Evolutionary conservation across 2,113 vertebrate genomes (phyloP).

Genomic region (Podocnemis expansa): DNA sequence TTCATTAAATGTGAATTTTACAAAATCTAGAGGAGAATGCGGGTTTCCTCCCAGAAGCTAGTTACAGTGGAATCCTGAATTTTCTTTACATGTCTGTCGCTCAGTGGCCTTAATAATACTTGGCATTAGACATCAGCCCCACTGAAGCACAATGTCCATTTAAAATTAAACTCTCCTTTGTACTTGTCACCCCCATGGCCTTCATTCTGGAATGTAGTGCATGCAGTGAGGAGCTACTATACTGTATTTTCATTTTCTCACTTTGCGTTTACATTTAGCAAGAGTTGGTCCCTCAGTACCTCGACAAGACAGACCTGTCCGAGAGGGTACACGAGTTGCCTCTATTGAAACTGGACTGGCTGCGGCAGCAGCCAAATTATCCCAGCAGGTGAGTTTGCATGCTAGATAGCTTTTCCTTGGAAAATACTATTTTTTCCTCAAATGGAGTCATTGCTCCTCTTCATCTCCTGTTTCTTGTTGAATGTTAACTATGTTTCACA

Average conservation of each 20-base stretch:
- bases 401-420: not conserved
- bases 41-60: not conserved
- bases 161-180: not conserved
- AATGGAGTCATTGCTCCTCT: not conserved
- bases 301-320: conserved; percentile 94
- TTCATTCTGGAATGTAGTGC: not conserved
- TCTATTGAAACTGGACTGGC: conserved; percentile 97
- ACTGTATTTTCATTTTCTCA: not conserved
- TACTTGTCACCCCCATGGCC: not conserved
- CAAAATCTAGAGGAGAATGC: not conserved
- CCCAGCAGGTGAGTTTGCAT: conserved; percentile 89
- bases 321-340: conserved; percentile 96
- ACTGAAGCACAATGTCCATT: not conserved
- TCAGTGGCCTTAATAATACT: not conserved
- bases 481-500: not conserved
- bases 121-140: not conserved
- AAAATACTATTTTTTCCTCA: not conserved
- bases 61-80: not conserved
- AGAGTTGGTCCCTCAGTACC: conserved; percentile 95
- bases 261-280: conserved; percentile 79
- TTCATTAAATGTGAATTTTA: not conserved
- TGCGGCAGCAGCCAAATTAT: conserved; percentile 93
- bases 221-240: not conserved
- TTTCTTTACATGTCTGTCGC: not conserved
- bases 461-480: not conserved